Conservation (phyloP, 1,140 invertebrate species). For the Teleopsis dalmanni region DNA sequence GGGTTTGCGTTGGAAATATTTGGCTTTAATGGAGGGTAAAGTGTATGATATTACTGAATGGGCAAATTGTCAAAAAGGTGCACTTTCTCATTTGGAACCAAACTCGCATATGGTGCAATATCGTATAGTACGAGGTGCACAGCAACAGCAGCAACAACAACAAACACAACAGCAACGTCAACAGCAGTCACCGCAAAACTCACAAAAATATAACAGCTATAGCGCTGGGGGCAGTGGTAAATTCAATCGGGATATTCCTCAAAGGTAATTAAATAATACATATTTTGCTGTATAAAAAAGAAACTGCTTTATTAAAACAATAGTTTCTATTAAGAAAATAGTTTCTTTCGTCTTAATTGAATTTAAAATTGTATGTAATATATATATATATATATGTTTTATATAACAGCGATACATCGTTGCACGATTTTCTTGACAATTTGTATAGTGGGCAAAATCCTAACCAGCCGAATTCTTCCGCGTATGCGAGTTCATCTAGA, state of each 20-base stretch:
- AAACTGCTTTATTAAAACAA: too few species aligned
- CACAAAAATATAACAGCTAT: too few species aligned
- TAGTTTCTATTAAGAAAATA: too few species aligned
- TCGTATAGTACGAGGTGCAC: slow-evolving; percentile 74
- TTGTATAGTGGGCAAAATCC: slow-evolving; percentile 43
- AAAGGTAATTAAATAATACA: slow-evolving; percentile 6
- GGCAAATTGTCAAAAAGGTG: slow-evolving; percentile 85
- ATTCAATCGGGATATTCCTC: slow-evolving; percentile 12
- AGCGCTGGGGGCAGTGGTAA: slow-evolving; percentile 21
- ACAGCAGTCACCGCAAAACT: too few species aligned
- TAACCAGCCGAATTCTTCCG: slow-evolving; percentile 22
- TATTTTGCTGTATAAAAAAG: too few species aligned
- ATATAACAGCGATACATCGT: slow-evolving; percentile 30
- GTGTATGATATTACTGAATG: slow-evolving; percentile 94
- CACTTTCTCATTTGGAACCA: slow-evolving; percentile 68
- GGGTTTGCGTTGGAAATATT: slow-evolving; percentile 87
- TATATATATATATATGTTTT: too few species aligned
- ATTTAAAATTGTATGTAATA: too few species aligned
- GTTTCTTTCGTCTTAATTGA: too few species aligned
- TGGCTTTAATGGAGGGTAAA: slow-evolving; percentile 91
- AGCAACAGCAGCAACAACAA: slow-evolving; percentile 47
- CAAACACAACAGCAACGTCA: slow-evolving; percentile 30
- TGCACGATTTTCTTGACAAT: slow-evolving; percentile 42
- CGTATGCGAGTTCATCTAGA: slow-evolving; percentile 24
- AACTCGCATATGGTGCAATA: slow-evolving; percentile 89